Percentiles rank a stretch among this genome's conserved stretches.
phyloP scores from a whole-genome alignment of 2,888 invertebrate species.

The Tinea trinotella region DNA sequence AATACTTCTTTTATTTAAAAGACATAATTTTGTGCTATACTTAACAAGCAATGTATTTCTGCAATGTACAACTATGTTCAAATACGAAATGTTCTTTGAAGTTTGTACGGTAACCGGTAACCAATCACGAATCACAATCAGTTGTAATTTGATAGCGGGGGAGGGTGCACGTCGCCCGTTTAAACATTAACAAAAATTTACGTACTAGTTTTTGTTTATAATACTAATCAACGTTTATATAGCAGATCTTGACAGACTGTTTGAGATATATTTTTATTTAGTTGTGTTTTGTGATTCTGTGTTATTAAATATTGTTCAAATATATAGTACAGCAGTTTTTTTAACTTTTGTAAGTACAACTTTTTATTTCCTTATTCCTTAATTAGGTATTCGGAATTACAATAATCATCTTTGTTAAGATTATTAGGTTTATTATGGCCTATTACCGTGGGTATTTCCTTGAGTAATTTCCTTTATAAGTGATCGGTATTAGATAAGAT shows the following conservation, averaged over 20 bases:
- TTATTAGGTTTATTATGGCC: too few relatives aligned
- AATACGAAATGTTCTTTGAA: background rate
- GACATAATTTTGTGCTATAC: background rate
- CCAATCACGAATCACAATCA: background rate
- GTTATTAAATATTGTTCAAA: background rate
- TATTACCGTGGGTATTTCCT: too few relatives aligned
- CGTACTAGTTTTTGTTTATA: background rate
- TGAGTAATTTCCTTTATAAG: too few relatives aligned
- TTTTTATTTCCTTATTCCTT: too few relatives aligned
- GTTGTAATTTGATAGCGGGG: background rate
- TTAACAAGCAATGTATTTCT: background rate
- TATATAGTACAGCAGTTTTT: too few relatives aligned
- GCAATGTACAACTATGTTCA: background rate
- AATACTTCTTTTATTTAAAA: background rate
- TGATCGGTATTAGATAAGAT: too few relatives aligned
- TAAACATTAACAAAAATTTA: background rate
- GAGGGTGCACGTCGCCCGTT: background rate
- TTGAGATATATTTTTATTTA: background rate
- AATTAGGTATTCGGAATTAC: too few relatives aligned
- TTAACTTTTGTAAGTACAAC: too few relatives aligned
- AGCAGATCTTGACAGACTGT: background rate
- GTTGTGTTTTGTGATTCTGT: background rate
- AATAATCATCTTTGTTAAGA: too few relatives aligned
- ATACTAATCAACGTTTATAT: background rate
- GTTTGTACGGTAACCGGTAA: too few relatives aligned